phyloP scores from a whole-genome alignment of 2,113 vertebrate species.

The Nettapus auritus region DNA sequence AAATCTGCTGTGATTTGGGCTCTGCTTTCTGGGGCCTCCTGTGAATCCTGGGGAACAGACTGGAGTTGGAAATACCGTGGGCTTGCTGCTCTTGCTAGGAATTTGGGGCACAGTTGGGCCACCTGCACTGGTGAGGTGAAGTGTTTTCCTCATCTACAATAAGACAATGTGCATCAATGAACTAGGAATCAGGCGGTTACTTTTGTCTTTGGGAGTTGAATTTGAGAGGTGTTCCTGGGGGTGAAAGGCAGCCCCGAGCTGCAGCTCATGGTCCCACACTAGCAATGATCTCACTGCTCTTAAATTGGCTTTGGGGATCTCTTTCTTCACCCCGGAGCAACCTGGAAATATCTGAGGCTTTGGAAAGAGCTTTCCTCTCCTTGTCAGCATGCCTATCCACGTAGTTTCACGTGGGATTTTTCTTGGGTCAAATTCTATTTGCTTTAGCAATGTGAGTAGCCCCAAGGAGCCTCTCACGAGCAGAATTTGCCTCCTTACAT shows the following conservation, averaged over 20 bases:
- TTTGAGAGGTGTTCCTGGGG: not conserved
- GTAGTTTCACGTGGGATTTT: not conserved
- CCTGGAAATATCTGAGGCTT: not conserved
- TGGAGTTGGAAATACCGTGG: not conserved
- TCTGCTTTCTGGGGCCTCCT: not conserved
- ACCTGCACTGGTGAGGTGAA: fast-evolving
- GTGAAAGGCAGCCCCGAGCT: not conserved
- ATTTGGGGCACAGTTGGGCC: not conserved
- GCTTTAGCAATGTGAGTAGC: not conserved
- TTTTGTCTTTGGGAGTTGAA: not conserved
- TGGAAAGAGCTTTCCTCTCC: not conserved
- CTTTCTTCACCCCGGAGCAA: not conserved
- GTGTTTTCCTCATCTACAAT: not conserved
- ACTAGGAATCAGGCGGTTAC: not conserved
- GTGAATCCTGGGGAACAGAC: not conserved
- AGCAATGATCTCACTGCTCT: not conserved
- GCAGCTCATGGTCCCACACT: not conserved
- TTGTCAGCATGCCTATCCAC: not conserved
- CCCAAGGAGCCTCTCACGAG: not conserved
- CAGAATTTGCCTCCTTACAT: not conserved
- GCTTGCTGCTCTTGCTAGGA: not conserved
- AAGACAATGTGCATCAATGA: not conserved
- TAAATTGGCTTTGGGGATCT: not conserved
- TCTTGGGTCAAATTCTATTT: slow-evolving; percentile 1
- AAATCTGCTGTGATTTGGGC: not conserved